Evolutionary conservation across 2,888 invertebrate genomes (phyloP).

Genomic region (Drosophila pegasa): DNA sequence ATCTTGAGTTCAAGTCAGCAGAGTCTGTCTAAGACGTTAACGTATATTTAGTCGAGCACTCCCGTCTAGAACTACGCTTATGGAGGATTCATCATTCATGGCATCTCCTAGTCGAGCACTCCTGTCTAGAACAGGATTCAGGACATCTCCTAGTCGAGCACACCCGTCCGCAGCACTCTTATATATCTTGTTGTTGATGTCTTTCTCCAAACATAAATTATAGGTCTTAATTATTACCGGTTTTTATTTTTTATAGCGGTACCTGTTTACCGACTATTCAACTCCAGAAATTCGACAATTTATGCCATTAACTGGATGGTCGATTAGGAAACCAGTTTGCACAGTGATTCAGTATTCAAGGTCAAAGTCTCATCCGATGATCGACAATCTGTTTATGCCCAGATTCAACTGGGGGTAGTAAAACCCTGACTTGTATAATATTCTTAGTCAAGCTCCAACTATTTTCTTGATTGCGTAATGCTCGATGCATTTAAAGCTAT

Average conservation of each 20-base stretch:
- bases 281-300: conserved; percentile 25
- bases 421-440: neutral
- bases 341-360: conserved; percentile 10
- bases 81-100: no score
- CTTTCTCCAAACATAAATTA: conserved; percentile 5
- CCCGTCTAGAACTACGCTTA: no score
- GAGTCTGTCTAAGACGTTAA: no score
- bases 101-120: neutral
- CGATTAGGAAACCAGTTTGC: conserved; percentile 35
- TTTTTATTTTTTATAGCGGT: conserved; percentile 3
- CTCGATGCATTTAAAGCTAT: no score
- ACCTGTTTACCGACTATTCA: conserved; percentile 35
- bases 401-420: conserved; percentile 20
- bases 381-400: conserved; percentile 31
- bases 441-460: neutral
- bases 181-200: neutral
- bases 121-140: neutral
- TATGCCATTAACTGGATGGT: conserved; percentile 41
- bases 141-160: neutral
- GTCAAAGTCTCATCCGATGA: conserved; percentile 19
- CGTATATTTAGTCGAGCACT: no score
- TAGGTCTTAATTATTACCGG: neutral
- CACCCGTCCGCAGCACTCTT: neutral
- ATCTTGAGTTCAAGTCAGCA: no score
- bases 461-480: no score